Conservation (phyloP, 1,140 invertebrate species). For the Zaprionus africanus region DNA sequence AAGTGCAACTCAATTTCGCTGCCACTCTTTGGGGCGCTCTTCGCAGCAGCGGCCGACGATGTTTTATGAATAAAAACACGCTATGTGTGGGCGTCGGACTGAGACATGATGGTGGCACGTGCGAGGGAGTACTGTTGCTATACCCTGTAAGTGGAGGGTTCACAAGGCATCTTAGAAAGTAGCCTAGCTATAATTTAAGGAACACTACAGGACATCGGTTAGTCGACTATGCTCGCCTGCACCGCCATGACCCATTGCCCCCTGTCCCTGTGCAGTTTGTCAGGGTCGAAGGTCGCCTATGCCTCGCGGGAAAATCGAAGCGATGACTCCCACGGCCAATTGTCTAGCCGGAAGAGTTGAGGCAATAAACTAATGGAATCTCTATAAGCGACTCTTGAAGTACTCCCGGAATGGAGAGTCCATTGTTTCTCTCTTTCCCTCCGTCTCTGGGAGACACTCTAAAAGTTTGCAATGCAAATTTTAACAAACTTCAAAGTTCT, state of each 20-base stretch:
- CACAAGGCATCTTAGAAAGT: not conserved
- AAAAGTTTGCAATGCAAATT: slow-evolving; percentile 70
- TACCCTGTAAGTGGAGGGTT: not conserved
- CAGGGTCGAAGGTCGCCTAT: slow-evolving; percentile 1
- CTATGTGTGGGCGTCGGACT: slow-evolving; percentile 49
- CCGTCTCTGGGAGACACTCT: not conserved
- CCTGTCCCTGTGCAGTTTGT: not conserved
- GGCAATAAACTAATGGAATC: slow-evolving; percentile 11
- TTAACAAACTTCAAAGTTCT: slow-evolving; percentile 55
- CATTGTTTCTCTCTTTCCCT: not conserved
- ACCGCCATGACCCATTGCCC: not conserved
- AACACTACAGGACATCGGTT: not conserved
- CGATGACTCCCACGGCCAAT: not conserved
- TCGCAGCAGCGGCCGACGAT: slow-evolving; percentile 39
- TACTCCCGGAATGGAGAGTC: not conserved
- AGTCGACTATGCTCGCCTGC: not conserved
- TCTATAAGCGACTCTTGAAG: not conserved
- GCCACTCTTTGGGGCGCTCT: slow-evolving; percentile 35
- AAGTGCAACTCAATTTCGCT: slow-evolving; percentile 73
- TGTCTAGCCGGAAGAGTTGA: not conserved
- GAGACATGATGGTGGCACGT: not conserved
- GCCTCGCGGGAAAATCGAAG: not conserved
- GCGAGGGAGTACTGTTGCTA: not conserved
- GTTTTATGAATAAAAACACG: slow-evolving; percentile 76
- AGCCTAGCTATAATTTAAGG: too few relatives aligned